These are phyloP conservation scores for Furcula furcula DNA, from an alignment of 2,888 invertebrate species.

Conservation along the genomic window DNA sequence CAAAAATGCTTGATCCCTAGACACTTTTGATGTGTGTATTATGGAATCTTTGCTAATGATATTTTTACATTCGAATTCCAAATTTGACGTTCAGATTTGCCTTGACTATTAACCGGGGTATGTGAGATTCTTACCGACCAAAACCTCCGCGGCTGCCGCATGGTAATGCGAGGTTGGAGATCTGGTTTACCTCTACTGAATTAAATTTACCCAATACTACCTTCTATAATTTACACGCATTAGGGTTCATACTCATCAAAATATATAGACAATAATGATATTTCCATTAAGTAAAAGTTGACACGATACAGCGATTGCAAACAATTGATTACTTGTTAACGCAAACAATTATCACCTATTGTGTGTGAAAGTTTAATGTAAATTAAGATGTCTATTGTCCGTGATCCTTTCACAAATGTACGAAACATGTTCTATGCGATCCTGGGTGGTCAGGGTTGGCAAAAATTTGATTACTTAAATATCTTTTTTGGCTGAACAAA, in stretches of 20 bases:
- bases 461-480: no score
- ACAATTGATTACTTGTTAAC: conserved; percentile 11
- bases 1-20: no score
- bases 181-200: no score
- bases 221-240: background rate
- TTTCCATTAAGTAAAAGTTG: conserved; percentile 9
- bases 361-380: conserved; percentile 9
- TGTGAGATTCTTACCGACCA: no score
- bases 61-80: no score
- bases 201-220: background rate
- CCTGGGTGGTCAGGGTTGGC: background rate
- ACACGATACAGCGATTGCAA: conserved; percentile 5
- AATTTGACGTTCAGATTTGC: no score
- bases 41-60: no score
- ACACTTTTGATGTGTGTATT: no score
- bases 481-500: no score
- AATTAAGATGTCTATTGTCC: conserved; percentile 5
- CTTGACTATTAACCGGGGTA: no score
- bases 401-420: conserved; percentile 22
- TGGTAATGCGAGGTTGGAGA: no score
- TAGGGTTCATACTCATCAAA: background rate
- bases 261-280: conserved; percentile 6
- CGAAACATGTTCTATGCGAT: conserved; percentile 1
- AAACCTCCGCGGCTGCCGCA: no score
- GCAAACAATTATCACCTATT: conserved; percentile 30